These are phyloP conservation scores for Stichopus horrens DNA, from an alignment of 53 echinoderm and acorn worm genomes.

Conservation along the genomic window DNA sequence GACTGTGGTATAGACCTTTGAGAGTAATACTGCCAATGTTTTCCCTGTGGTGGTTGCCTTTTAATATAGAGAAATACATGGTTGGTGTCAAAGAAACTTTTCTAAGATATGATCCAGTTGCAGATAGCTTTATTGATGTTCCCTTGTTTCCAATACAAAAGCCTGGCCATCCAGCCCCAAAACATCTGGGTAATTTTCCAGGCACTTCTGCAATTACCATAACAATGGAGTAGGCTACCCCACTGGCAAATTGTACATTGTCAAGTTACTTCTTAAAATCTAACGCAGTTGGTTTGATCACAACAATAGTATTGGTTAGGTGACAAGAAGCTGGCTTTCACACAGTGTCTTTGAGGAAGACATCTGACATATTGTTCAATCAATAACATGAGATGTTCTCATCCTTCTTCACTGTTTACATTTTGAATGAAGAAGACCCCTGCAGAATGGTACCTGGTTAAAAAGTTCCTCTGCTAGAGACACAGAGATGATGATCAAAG, in stretches of 20 bases:
- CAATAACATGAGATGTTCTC: not conserved
- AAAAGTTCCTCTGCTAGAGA: no score
- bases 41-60: no score
- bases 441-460: no score
- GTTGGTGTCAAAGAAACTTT: no score
- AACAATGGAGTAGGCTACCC: not conserved
- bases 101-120: no score
- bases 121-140: not conserved
- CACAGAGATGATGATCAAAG: no score
- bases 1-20: no score
- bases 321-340: not conserved
- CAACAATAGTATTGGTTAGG: not conserved
- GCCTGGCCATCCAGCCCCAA: not conserved
- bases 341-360: not conserved
- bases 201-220: not conserved
- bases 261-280: not conserved
- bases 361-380: not conserved
- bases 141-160: not conserved
- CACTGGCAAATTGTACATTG: not conserved
- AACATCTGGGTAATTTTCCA: not conserved
- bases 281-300: not conserved
- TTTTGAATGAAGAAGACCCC: not conserved
- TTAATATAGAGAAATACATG: no score
- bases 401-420: not conserved
- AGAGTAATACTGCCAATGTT: no score